Evolutionary conservation across 2,113 vertebrate species (phyloP).

Genomic region (Bambusicola thoracicus): DNA sequence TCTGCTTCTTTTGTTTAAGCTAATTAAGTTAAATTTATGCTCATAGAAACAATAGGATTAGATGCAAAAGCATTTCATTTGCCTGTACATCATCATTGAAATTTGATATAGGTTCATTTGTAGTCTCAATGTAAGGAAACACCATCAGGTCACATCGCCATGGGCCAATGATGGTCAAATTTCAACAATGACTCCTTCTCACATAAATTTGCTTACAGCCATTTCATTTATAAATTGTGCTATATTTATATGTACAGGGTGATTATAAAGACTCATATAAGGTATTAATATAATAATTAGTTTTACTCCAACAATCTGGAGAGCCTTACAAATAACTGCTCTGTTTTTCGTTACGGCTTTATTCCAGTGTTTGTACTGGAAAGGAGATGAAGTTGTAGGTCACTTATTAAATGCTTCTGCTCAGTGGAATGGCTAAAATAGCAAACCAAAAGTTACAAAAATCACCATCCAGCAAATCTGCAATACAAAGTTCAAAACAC

Average conservation of each 20-base stretch:
- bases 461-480: conserved; percentile 8
- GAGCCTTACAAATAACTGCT: not conserved
- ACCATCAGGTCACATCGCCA: not conserved
- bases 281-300: not conserved
- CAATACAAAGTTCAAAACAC: conserved; percentile 10
- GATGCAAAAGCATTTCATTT: not conserved
- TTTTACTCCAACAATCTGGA: not conserved
- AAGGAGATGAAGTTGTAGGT: not conserved
- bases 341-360: not conserved
- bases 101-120: not conserved
- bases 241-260: not conserved
- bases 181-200: not conserved
- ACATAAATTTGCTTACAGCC: not conserved
- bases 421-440: not conserved
- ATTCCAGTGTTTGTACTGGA: not conserved
- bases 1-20: not conserved
- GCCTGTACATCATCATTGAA: not conserved
- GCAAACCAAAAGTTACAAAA: not conserved
- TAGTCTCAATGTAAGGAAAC: not conserved
- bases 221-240: not conserved
- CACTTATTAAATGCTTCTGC: conserved; percentile 12
- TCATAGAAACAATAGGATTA: not conserved
- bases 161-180: not conserved
- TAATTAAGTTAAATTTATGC: not conserved
- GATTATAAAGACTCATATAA: not conserved